A percentile compares a stretch with the other conserved stretches of the same genome.
Conservation (phyloP, 2,888 invertebrate genomes). For the Cataglyphis rosenhaueri region DNA sequence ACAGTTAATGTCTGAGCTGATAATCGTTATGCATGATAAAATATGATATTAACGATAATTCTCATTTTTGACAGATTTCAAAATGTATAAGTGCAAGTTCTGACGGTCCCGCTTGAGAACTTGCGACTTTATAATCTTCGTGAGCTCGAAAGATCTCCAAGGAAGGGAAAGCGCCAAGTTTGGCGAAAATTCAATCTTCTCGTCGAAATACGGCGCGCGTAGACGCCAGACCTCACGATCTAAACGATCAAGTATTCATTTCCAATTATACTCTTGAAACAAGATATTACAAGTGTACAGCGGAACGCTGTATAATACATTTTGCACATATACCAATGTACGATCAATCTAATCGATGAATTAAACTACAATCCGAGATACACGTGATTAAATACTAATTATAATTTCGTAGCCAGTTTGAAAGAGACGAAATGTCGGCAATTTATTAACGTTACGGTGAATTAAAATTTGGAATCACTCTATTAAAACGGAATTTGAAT, state of each 20-base stretch:
- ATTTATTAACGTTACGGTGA: not conserved
- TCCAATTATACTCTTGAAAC: slow-evolving; percentile 61
- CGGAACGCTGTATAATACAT: slow-evolving; percentile 11
- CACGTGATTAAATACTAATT: not conserved
- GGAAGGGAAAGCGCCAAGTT: slow-evolving; percentile 21
- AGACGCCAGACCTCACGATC: slow-evolving; percentile 28
- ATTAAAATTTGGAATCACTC: not conserved
- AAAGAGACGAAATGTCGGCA: slow-evolving; percentile 1
- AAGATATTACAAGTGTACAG: slow-evolving; percentile 49
- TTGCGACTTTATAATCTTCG: not conserved
- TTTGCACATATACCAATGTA: slow-evolving; percentile 36
- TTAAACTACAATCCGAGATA: slow-evolving; percentile 33
- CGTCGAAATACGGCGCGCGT: slow-evolving; percentile 22
- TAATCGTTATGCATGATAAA: not conserved
- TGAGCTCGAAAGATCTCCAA: not conserved
- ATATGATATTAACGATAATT: not conserved
- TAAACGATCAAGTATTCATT: slow-evolving; percentile 66
- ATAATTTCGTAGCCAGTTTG: not conserved
- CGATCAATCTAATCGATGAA: slow-evolving; percentile 43
- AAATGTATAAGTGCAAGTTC: slow-evolving; percentile 1
- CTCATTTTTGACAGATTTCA: not conserved
- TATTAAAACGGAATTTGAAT: not conserved
- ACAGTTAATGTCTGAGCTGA: not conserved
- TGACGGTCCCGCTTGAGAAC: slow-evolving; percentile 3
- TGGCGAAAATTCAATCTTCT: slow-evolving; percentile 39